phyloP scores from a whole-genome alignment of 1,140 invertebrate species.

The Aphis gossypii region DNA sequence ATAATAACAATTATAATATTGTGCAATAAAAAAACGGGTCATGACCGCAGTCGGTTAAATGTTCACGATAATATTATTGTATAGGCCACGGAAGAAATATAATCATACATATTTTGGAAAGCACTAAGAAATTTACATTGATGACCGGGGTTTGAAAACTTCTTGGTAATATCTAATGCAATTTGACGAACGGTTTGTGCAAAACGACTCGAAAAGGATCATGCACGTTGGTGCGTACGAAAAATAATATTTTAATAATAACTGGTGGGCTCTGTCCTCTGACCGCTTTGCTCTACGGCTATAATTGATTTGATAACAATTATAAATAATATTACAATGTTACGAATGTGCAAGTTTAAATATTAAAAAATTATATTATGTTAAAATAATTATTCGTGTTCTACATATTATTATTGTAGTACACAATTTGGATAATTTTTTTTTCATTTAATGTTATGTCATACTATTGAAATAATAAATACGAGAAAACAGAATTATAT shows the following conservation, averaged over 20 bases:
- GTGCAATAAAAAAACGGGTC: neutral
- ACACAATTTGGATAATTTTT: no score
- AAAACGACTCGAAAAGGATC: no score
- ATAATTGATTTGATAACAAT: no score
- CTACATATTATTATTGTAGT: neutral
- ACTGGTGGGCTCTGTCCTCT: no score
- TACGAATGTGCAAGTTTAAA: neutral
- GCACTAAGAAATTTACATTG: no score
- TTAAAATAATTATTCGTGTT: neutral
- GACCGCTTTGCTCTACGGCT: no score
- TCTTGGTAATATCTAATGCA: neutral
- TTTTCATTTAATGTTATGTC: no score
- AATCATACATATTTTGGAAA: neutral
- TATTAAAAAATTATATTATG: neutral
- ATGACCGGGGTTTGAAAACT: neutral
- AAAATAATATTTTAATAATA: no score
- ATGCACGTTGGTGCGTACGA: no score
- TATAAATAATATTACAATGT: neutral
- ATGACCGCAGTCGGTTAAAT: neutral
- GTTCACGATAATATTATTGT: neutral
- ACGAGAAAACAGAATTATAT: neutral
- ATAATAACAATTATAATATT: neutral
- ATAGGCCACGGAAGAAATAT: neutral
- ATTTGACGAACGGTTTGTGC: no score
- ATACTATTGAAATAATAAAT: neutral